phyloP scores from a whole-genome alignment of 2,797 vertebrate species.

The Karalla daura region DNA sequence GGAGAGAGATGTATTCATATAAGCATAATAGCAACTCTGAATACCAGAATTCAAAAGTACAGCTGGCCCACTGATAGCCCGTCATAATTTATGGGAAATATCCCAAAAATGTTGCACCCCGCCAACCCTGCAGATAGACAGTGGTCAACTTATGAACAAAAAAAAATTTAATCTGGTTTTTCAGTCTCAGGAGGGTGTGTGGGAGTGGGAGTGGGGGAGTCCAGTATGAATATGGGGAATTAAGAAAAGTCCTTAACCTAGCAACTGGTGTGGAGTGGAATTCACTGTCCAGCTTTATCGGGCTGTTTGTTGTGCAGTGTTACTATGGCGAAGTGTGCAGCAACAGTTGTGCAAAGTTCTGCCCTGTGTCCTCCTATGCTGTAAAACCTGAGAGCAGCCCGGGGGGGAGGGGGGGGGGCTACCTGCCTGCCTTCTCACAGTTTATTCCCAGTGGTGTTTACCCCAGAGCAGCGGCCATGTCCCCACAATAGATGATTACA shows the following conservation, averaged over 20 bases:
- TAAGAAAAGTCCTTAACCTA: conserved; percentile 75
- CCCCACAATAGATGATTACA: conserved; percentile 68
- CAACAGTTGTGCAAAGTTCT: conserved; percentile 35
- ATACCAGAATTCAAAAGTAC: conserved; percentile 66
- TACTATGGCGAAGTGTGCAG: conserved; percentile 56
- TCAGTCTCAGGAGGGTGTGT: conserved; percentile 55
- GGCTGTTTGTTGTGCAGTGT: conserved; percentile 60
- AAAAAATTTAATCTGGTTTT: conserved; percentile 69
- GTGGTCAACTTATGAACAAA: conserved; percentile 57
- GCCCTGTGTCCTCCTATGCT: neutral
- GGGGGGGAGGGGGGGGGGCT: conserved; percentile 1
- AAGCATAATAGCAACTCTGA: conserved; percentile 74
- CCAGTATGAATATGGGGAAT: conserved; percentile 72
- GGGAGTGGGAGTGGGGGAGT: conserved; percentile 59
- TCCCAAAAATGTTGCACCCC: conserved; percentile 75
- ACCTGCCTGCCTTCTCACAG: conserved; percentile 31
- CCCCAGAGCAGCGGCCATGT: conserved; percentile 50
- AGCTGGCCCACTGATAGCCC: conserved; percentile 74
- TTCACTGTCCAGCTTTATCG: conserved; percentile 72
- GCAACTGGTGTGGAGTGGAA: conserved; percentile 78
- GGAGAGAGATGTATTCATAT: conserved; percentile 81
- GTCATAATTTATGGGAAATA: conserved; percentile 79
- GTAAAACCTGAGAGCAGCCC: conserved; percentile 11
- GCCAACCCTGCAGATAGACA: conserved; percentile 55
- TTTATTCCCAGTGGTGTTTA: conserved; percentile 62